Evolutionary conservation across 1,140 invertebrate species (phyloP), one percentile per base, ranked within the genome.

Genomic region (Polypedilum pembai): DNA sequence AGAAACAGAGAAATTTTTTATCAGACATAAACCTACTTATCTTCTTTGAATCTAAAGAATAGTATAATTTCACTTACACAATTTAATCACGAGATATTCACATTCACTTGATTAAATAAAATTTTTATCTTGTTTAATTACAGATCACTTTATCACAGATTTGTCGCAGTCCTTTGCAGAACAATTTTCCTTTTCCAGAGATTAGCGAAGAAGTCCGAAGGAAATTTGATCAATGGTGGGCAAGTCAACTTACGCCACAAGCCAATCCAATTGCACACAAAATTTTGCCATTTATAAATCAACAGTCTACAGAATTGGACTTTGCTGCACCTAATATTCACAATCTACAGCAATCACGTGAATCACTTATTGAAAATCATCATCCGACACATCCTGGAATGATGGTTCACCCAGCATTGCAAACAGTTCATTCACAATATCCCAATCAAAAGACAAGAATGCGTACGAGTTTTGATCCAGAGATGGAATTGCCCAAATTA

Each of bases 401-500:
- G 75, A 77, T 81, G 33, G 82, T 86, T 40, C 89, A 91, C 79
- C 89, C 90, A 1, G 89, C 88, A 21, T 83, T 92, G 75, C 88
- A 92, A 82, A 87, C 88, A 74, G 86, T 91, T 77, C 88, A 90
- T 79, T 89, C 82, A 78, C 89, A 91, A 80, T 90, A 90, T 81
- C 89, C 90, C 7, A 92, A 91, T 17, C 93, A 93, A 80, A 95
- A 95, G 84, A 95, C 93, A 1, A 86, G 93, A 79, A 95, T 95
- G 92, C 85, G 94, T 75, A 96, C 94, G 7, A 90, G 94, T 84
- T 91, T 99, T 80, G 96, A 98, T 84, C 95, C 95, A 0, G 96
- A 98, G 84, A 85, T 96, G 77, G 96, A 99, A 83, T 84, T 98
- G 74, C 96, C 96, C 0, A 92, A 95, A 79, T 83, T 99, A 17